Conservation (phyloP, 2,888 invertebrate species). For the Scaptomyza reducta region DNA sequence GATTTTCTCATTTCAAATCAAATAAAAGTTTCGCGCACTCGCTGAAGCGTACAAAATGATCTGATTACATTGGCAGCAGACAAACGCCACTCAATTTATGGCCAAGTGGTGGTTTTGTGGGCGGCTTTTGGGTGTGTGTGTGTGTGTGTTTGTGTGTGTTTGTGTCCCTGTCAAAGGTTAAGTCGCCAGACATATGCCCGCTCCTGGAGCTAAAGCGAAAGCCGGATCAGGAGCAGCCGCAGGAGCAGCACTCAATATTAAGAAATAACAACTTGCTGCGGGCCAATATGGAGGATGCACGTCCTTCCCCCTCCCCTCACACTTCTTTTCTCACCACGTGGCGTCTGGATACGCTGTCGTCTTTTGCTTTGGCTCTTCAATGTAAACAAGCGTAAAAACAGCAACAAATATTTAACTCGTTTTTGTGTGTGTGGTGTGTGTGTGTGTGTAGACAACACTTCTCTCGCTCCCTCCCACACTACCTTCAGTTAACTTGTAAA, state of each 20-base stretch:
- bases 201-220: neutral
- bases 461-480: neutral
- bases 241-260: constrained; percentile 66
- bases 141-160: too few species aligned
- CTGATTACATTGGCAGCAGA: constrained; percentile 57
- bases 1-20: constrained; percentile 46
- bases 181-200: constrained; percentile 43
- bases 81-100: constrained; percentile 61
- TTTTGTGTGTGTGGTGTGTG: constrained; percentile 19
- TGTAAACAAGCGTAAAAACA: constrained; percentile 71
- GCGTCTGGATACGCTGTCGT: constrained; percentile 12
- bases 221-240: constrained; percentile 6
- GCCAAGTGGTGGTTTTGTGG: constrained; percentile 18
- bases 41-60: constrained; percentile 52
- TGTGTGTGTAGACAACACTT: constrained; percentile 34
- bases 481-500: constrained; percentile 60
- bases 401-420: constrained; percentile 75
- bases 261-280: constrained; percentile 73
- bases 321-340: neutral
- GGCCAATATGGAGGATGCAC: constrained; percentile 36
- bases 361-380: constrained; percentile 62
- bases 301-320: neutral
- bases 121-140: neutral
- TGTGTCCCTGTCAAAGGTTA: constrained; percentile 51
- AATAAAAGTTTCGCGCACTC: constrained; percentile 50